Conservation (phyloP, 2,888 invertebrate species). For the Euphydryas editha region DNA sequence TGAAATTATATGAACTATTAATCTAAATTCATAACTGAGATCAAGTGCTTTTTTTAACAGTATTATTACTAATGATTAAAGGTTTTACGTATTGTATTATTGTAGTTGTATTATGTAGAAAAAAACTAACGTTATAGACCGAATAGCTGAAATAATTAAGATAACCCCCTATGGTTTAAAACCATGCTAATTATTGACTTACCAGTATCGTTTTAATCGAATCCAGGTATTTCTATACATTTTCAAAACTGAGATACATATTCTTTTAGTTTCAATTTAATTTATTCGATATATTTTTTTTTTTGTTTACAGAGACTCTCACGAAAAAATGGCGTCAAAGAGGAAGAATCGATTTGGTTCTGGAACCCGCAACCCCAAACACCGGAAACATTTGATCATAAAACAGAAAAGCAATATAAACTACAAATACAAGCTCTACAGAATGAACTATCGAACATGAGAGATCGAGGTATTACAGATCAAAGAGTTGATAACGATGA, state of each 20-base stretch:
- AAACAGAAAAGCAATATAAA: conserved; percentile 61
- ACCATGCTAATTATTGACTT: too few relatives aligned
- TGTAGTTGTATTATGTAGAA: not conserved
- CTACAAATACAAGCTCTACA: conserved; percentile 68
- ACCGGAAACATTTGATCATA: conserved; percentile 49
- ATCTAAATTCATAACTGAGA: too few relatives aligned
- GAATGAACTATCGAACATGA: conserved; percentile 72
- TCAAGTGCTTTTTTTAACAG: too few relatives aligned
- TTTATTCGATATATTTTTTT: conserved; percentile 42
- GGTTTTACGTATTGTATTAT: not conserved
- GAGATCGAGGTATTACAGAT: conserved; percentile 57
- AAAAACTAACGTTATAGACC: not conserved
- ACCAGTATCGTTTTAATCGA: too few relatives aligned
- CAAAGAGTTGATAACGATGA: conserved; percentile 59
- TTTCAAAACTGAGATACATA: too few relatives aligned
- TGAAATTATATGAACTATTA: too few relatives aligned
- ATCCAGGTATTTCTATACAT: too few relatives aligned
- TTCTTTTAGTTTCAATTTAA: too few relatives aligned
- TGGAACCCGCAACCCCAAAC: conserved; percentile 76
- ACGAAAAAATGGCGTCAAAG: conserved; percentile 73
- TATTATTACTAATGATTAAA: not conserved
- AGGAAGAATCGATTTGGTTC: conserved; percentile 80
- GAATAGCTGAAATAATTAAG: too few relatives aligned
- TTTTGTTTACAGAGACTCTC: conserved; percentile 71
- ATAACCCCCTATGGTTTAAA: too few relatives aligned